phyloP scores from a whole-genome alignment of 1,140 invertebrate genomes.

The Leguminivora glycinivorella region DNA sequence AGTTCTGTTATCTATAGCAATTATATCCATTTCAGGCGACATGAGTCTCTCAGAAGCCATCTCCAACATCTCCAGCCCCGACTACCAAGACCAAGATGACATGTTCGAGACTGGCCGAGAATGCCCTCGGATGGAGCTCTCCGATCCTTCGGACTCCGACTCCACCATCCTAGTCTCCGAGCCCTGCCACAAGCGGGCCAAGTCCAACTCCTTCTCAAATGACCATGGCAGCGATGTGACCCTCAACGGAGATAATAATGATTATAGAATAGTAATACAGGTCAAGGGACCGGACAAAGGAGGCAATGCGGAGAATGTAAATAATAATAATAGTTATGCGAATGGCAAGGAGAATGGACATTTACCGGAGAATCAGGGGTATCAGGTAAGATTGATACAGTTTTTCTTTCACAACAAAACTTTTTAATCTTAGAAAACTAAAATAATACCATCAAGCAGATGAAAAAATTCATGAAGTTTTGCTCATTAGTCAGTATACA shows the following conservation, averaged over 20 bases:
- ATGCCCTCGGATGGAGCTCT: constrained; percentile 89
- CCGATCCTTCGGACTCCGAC: constrained; percentile 92
- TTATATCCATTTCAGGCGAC: constrained; percentile 74
- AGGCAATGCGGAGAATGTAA: constrained; percentile 59
- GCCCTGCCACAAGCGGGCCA: constrained; percentile 83
- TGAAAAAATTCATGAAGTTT: not conserved
- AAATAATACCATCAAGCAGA: not conserved
- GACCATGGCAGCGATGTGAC: constrained; percentile 73
- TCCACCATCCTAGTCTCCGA: constrained; percentile 88
- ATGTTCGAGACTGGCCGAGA: constrained; percentile 81
- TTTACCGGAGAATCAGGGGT: constrained; percentile 66
- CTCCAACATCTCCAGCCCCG: constrained; percentile 92
- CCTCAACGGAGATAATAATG: constrained; percentile 79
- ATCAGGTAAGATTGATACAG: constrained; percentile 56
- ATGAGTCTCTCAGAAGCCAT: constrained; percentile 89
- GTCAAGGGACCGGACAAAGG: constrained; percentile 87
- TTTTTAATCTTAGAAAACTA: not conserved
- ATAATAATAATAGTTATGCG: constrained; percentile 59
- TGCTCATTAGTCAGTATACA: not conserved
- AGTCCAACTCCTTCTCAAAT: constrained; percentile 70
- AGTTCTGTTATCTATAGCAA: not conserved
- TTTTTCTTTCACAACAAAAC: not conserved
- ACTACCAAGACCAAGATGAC: constrained; percentile 87
- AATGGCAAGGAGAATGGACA: constrained; percentile 70
- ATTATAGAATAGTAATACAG: constrained; percentile 88